Conservation (phyloP, 1,140 invertebrate genomes). For the Drosophila ficusphila region DNA sequence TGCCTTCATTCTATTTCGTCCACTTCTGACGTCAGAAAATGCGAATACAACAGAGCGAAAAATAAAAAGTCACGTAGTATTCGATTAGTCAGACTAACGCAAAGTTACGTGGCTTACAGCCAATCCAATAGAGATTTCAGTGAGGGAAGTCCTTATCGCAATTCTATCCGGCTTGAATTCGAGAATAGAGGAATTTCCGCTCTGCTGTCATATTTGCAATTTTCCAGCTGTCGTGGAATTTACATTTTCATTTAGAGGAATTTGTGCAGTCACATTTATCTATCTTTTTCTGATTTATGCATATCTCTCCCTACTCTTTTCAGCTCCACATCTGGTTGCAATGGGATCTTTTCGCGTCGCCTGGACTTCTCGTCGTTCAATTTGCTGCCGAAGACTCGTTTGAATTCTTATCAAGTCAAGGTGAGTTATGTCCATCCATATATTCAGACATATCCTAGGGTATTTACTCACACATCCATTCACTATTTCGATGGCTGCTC, state of each 20-base stretch:
- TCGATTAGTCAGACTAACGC: constrained; percentile 20
- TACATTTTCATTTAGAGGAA: constrained; percentile 46
- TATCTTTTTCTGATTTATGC: constrained; percentile 20
- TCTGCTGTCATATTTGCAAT: constrained; percentile 47
- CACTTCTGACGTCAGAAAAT: constrained; percentile 38
- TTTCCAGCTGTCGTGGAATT: constrained; percentile 45
- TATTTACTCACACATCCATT: constrained; percentile 28
- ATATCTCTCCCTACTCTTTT: constrained; percentile 55
- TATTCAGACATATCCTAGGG: background rate
- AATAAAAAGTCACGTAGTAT: constrained; percentile 46
- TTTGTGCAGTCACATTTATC: constrained; percentile 25
- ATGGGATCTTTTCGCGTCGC: constrained; percentile 94
- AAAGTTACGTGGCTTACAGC: constrained; percentile 25
- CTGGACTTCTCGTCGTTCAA: constrained; percentile 98
- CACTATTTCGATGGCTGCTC: constrained; percentile 20
- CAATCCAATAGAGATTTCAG: constrained; percentile 5
- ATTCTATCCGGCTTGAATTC: constrained; percentile 30
- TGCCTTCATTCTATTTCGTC: constrained; percentile 14
- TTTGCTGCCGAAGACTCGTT: constrained; percentile 95
- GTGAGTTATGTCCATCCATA: constrained; percentile 86
- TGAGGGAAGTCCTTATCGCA: constrained; percentile 30
- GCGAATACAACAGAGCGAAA: background rate
- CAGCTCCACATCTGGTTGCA: constrained; percentile 94
- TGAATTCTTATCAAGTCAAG: constrained; percentile 99
- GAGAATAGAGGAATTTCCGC: constrained; percentile 33